Evolutionary conservation across 2,113 vertebrate species (phyloP), one percentile per base, ranked within the genome.

Genomic region (Tragelaphus strepsiceros): DNA sequence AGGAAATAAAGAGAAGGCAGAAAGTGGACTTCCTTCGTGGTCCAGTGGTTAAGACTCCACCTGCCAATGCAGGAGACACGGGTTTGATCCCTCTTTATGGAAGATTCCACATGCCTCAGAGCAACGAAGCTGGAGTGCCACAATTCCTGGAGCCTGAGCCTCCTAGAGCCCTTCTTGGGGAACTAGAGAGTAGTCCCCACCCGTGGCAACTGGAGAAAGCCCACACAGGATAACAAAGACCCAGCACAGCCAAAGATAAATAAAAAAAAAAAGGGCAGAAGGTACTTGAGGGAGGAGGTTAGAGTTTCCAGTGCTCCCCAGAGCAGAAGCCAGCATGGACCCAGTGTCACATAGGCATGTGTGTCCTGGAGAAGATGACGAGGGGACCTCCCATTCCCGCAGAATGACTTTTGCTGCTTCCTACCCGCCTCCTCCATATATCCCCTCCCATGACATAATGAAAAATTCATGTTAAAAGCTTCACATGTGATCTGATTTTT

Each of bases 401-500:
- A 7, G 7, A n/a, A 7, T 2, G 19, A 21, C 24, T 19, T 6
- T 15, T 4, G 39, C 19, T 46, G 51, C 56, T 28, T 51, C 30
- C 12, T 1, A 17, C 51, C 12, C 26, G 14, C 14, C 30, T 39
- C 51, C 62, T 58, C 15, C 39, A n/a, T 43, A 24, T 32, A 54
- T 53, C 32, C 19, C 54, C 53, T 8, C 46, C n/a, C 43, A 16
- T 35, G 53, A 56, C 53, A 39, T 97, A 97, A 97, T 97, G 96
- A 97, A 97, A 97, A 97, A 90, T 96, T 96, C 92, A 98, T 95
- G 92, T 90, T 95, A 94, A 91, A 94, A 95, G 58, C 61, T 86
- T 93, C 94, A 74, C 92, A 91, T 91, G 59, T 49, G 88, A 97
- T 97, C 96, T 97, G 92, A 98, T 98, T 98, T 71, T 95, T 97